Conservation (phyloP, 2,797 vertebrate genomes). For the Ataeniobius toweri region DNA sequence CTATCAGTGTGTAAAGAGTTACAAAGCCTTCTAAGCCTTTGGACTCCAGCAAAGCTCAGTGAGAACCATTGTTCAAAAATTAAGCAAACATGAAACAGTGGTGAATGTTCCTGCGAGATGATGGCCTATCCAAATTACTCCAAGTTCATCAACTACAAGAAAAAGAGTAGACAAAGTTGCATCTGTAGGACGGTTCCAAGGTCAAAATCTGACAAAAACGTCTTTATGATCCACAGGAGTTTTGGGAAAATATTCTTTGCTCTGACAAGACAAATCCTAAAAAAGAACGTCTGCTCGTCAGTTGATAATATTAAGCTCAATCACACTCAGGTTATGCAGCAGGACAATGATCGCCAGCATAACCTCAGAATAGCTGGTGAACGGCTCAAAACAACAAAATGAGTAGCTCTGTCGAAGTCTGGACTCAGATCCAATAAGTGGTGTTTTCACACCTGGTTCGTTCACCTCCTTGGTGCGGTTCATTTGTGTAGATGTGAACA, state of each 20-base stretch:
- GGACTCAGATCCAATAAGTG: neutral
- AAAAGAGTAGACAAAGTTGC: no score
- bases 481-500: neutral
- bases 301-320: no score
- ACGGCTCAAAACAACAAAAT: no score
- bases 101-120: neutral
- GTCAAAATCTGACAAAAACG: no score
- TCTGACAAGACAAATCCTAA: no score
- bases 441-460: neutral
- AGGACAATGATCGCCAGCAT: no score
- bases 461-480: neutral
- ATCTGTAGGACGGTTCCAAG: no score
- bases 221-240: no score
- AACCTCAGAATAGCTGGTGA: no score
- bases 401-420: neutral
- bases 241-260: no score
- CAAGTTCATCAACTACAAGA: neutral
- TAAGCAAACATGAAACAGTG: neutral
- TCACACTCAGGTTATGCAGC: no score
- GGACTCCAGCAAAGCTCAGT: neutral
- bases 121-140: neutral
- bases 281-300: no score
- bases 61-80: neutral
- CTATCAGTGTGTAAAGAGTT: neutral
- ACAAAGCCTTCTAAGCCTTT: neutral